Conservation (phyloP, 1,140 invertebrate genomes). For the Tetranychus urticae region DNA sequence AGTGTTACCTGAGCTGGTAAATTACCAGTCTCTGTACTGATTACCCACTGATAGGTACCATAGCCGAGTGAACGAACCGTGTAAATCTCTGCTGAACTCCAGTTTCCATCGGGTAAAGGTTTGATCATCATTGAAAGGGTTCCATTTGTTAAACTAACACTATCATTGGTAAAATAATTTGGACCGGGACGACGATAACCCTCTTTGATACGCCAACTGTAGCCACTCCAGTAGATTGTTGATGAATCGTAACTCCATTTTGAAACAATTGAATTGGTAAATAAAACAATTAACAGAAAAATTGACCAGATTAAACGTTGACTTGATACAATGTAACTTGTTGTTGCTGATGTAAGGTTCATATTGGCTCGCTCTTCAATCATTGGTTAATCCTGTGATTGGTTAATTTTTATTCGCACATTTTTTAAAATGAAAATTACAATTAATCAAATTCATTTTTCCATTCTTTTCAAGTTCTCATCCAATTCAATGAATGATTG, state of each 20-base stretch:
- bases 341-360: too few species aligned
- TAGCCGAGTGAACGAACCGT: neutral
- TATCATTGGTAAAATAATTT: neutral
- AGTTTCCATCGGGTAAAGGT: neutral
- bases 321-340: too few species aligned
- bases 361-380: too few species aligned
- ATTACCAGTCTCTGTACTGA: neutral
- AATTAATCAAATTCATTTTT: too few species aligned
- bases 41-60: neutral
- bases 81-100: neutral
- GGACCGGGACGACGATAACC: neutral
- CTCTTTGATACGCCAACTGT: neutral
- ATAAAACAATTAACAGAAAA: too few species aligned
- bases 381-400: too few species aligned
- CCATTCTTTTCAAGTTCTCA: too few species aligned
- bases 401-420: too few species aligned
- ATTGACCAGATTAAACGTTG: too few species aligned
- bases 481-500: too few species aligned
- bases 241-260: neutral
- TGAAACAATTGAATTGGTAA: too few species aligned
- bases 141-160: neutral
- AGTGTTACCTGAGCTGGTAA: neutral
- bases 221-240: neutral
- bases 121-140: neutral
- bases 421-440: too few species aligned